Base-by-base conservation (phyloP, 2,888 invertebrate genomes). In the Pandemis cinnamomeana region DNA sequence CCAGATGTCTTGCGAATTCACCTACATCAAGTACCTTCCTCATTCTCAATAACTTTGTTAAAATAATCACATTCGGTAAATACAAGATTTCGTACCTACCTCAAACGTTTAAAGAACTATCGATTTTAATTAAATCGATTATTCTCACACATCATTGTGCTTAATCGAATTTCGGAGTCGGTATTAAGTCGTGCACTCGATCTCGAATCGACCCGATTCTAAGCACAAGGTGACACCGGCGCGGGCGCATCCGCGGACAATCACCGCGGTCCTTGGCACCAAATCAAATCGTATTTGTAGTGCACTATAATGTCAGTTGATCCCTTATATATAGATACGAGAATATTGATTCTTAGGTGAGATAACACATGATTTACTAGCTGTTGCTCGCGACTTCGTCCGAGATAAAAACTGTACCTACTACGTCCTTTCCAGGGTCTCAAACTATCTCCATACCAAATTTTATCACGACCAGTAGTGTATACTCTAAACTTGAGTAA, bases 221-320 rank as follows among this genome's bases (percentile, higher is more conserved):
- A 80, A 83, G 80, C 77, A 82, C 88, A 90, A 91, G 88, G 91
- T 86, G 90, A 91, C 91, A 89, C 87, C 78, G 80, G 81, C 81
- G 75, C 78, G 27, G 64, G 78, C 81, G 84, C 89, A 90, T 90
- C 90, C 88, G 85, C 75, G 79, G 80, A 84, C 86, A 83, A 89
- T 90, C 89, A 80, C 87, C 79, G 79, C 77, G 77, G 89, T 90
- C 93, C 93, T 93, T 93, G 93, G 89, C 91, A 91, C 87, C 81
- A 84, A 87, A 87, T 83, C 71, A 60, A 51, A 62, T 44, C n/a
- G 13, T 53, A 11, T 42, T 55, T 46, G 10, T 63, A 10, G 20
- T 15, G 53, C 53, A 15, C 15, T 27, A 46, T 73, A 73, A 70
- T 66, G 51, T 60, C 64, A 73, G 58, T 64, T 51, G 60, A 64